phyloP scores from a whole-genome alignment of 2,797 vertebrate genomes.

The Coranthus polyacanthus region DNA sequence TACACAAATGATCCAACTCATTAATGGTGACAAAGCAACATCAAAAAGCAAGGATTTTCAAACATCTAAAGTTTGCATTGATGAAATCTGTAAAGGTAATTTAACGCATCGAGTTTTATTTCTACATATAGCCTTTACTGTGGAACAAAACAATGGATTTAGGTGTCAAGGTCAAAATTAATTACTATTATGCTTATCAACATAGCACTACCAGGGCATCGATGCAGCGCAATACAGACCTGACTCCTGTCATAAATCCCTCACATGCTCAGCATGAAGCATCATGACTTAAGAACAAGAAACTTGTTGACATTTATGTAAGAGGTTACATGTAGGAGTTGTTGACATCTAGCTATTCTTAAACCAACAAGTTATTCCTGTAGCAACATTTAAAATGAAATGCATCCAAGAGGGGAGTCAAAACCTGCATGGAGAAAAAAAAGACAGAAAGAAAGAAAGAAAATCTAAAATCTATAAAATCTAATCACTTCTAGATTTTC shows the following conservation, averaged over 20 bases:
- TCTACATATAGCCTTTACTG: background rate
- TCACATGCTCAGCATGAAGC: background rate
- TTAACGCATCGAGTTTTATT: slow-evolving; percentile 3
- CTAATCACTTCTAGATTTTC: too few species aligned
- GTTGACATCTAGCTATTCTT: background rate
- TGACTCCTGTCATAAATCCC: too few species aligned
- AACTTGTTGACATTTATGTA: background rate
- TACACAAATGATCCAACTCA: slow-evolving; percentile 52
- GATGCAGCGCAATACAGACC: too few species aligned
- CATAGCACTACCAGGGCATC: too few species aligned
- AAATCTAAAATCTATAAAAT: too few species aligned
- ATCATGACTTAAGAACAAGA: too few species aligned
- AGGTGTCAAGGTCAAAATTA: too few species aligned
- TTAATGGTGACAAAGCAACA: slow-evolving; percentile 53
- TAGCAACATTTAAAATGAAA: background rate
- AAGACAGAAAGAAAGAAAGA: too few species aligned
- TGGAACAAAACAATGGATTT: slow-evolving; percentile 29
- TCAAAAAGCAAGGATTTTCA: slow-evolving; percentile 41
- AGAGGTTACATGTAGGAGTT: background rate
- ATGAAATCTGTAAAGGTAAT: slow-evolving; percentile 35
- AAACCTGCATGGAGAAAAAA: too few species aligned
- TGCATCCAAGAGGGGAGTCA: too few species aligned
- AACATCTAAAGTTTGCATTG: slow-evolving; percentile 24
- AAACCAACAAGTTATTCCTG: background rate
- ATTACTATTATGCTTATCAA: too few species aligned